Evolutionary conservation across 1,140 invertebrate species (phyloP).

Genomic region (Amphibalanus amphitrite): DNA sequence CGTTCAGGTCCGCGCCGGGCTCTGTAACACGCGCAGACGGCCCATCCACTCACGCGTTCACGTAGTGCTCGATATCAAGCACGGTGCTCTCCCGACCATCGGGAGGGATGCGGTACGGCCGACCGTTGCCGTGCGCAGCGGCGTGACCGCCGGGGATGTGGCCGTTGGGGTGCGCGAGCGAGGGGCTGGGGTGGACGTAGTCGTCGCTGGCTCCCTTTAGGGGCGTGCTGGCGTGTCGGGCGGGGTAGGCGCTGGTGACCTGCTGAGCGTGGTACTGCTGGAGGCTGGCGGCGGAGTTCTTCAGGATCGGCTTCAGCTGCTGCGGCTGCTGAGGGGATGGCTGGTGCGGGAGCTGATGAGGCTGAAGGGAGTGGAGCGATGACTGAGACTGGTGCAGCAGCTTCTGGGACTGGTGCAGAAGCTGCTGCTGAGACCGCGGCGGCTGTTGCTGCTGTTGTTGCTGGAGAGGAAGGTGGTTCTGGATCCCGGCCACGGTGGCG

Average conservation of each 20-base stretch:
- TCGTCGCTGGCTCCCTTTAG: neutral
- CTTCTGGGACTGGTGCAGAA: neutral
- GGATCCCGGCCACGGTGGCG: neutral
- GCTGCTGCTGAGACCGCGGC: neutral
- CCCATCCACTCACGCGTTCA: neutral
- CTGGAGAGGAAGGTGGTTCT: neutral
- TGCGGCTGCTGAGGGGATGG: neutral
- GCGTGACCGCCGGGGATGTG: neutral
- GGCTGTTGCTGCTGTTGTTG: neutral
- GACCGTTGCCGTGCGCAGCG: neutral
- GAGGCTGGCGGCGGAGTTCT: neutral
- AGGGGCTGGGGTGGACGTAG: neutral
- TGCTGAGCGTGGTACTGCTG: neutral
- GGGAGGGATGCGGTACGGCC: conserved; percentile 9
- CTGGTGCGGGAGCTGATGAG: neutral
- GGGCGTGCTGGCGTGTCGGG: neutral
- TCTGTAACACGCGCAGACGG: too few relatives aligned
- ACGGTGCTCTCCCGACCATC: conserved; percentile 13
- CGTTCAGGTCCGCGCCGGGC: too few relatives aligned
- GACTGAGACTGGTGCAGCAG: neutral
- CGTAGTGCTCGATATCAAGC: neutral
- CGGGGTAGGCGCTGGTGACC: too few relatives aligned
- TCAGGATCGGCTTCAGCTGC: conserved; percentile 4
- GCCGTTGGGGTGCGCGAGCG: neutral
- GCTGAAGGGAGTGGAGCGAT: neutral